These are phyloP conservation scores for Bos javanicus DNA, from an alignment of 2,113 vertebrate species.

Conservation along the genomic window DNA sequence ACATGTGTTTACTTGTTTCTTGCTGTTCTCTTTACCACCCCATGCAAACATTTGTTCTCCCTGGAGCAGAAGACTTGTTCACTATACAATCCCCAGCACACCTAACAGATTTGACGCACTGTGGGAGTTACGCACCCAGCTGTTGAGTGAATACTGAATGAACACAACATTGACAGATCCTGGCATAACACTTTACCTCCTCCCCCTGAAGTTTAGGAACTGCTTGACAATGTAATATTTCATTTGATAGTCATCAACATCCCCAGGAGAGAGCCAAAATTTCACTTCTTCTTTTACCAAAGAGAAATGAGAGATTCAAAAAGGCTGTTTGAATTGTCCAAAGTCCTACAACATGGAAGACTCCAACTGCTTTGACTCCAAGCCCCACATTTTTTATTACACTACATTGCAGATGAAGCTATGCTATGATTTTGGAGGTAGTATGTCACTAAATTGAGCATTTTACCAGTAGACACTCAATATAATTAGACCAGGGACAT, in stretches of 20 bases:
- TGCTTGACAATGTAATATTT: background rate
- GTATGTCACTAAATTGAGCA: background rate
- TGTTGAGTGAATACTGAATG: background rate
- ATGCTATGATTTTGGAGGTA: background rate
- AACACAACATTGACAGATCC: background rate
- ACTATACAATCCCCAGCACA: background rate
- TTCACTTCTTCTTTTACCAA: background rate
- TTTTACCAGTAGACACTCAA: background rate
- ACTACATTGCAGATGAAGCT: background rate
- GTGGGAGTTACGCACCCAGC: background rate
- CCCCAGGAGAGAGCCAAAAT: background rate
- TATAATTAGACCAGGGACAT: background rate
- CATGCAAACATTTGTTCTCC: background rate
- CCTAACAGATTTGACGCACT: background rate
- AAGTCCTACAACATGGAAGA: background rate
- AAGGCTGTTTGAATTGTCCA: slow-evolving; percentile 6
- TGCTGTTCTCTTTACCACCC: background rate
- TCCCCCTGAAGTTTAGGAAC: background rate
- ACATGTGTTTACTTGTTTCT: background rate
- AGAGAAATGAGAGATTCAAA: slow-evolving; percentile 6
- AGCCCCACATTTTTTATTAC: background rate
- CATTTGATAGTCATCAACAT: background rate
- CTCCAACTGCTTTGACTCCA: background rate
- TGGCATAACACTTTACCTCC: background rate
- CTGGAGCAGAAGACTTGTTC: background rate